phyloP scores from a whole-genome alignment of 2,113 vertebrate species.

The Petrocephalus microphthalmus region DNA sequence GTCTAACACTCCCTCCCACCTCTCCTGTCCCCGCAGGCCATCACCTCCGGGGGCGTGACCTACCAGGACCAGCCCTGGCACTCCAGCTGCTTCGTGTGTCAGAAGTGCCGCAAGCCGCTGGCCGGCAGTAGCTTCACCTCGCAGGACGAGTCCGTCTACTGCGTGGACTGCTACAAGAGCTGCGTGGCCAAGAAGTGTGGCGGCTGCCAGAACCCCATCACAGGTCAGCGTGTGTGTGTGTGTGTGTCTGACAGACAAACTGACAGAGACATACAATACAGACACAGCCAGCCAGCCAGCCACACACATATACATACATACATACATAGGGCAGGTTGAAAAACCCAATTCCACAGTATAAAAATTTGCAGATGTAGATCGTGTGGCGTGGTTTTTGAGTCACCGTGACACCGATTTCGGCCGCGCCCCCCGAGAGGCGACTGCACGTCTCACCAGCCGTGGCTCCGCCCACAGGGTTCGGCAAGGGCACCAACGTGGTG shows the following conservation, averaged over 20 bases:
- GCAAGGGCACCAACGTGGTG: conserved; percentile 90
- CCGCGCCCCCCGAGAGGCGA: neutral
- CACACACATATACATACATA: neutral
- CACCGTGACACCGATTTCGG: neutral
- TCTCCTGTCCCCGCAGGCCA: conserved; percentile 60
- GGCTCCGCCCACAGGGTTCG: conserved; percentile 58
- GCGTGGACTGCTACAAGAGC: conserved; percentile 90
- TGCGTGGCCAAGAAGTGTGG: conserved; percentile 90
- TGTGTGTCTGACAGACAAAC: neutral
- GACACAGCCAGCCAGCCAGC: neutral
- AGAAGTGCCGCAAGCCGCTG: conserved; percentile 79
- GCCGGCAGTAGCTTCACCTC: conserved; percentile 85
- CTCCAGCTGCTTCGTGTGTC: conserved; percentile 86
- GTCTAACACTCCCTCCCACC: neutral
- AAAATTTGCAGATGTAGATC: neutral
- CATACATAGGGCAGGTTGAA: neutral
- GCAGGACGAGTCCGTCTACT: conserved; percentile 84
- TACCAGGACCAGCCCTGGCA: conserved; percentile 97
- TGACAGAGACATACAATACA: no score
- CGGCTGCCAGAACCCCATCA: conserved; percentile 88
- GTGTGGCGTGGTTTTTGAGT: neutral
- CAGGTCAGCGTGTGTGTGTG: conserved; percentile 60
- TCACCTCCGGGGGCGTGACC: conserved; percentile 87
- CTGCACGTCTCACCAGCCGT: neutral
- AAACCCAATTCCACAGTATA: neutral